Conservation (phyloP, 2,797 vertebrate genomes). For the Gobio occitaniae region DNA sequence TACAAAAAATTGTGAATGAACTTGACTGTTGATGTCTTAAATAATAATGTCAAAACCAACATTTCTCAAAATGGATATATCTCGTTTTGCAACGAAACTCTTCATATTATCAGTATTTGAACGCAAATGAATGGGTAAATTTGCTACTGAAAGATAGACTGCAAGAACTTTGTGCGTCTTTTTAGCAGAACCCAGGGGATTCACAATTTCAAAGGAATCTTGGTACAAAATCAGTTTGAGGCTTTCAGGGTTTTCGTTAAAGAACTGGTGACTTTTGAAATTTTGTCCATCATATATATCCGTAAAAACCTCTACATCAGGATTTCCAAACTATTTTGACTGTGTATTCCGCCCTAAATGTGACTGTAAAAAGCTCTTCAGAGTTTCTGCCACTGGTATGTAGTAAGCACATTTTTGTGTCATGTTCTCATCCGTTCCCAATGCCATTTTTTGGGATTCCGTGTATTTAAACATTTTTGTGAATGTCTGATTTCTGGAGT, state of each 20-base stretch:
- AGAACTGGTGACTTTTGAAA: conserved; percentile 46
- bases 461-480: conserved; percentile 38
- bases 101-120: too few relatives aligned
- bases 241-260: conserved; percentile 43
- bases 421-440: conserved; percentile 42
- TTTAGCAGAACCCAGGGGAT: conserved; percentile 22
- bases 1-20: too few relatives aligned
- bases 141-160: too few relatives aligned
- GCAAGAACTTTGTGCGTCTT: too few relatives aligned
- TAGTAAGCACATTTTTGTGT: conserved; percentile 33
- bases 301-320: conserved; percentile 29
- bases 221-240: conserved; percentile 55
- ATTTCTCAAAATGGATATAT: too few relatives aligned
- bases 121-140: too few relatives aligned
- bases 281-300: conserved; percentile 45
- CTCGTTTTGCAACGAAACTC: too few relatives aligned
- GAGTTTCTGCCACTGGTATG: conserved; percentile 34
- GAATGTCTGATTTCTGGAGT: conserved; percentile 47
- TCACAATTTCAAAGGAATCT: conserved; percentile 52
- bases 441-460: conserved; percentile 1
- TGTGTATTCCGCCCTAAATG: conserved; percentile 26
- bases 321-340: conserved; percentile 28
- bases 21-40: too few relatives aligned
- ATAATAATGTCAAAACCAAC: too few relatives aligned
- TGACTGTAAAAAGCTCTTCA: conserved; percentile 39